Evolutionary conservation across 2,797 vertebrate species (phyloP).

Genomic region (Darevskia mixta): DNA sequence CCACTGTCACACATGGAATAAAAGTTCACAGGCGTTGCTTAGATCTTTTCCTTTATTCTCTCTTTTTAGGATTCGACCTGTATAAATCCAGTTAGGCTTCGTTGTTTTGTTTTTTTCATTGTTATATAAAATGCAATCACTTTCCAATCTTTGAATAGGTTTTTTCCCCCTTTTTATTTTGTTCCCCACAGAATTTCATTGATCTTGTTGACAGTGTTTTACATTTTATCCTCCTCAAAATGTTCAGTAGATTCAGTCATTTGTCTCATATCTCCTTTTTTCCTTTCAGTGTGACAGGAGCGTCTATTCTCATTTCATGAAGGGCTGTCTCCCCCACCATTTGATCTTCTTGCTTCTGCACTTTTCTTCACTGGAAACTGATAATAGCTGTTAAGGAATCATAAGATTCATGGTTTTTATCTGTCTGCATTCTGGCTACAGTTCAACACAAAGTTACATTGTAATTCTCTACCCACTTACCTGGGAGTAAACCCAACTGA

Average conservation of each 20-base stretch:
- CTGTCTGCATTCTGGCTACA: not conserved
- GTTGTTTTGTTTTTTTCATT: constrained; percentile 27
- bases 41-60: not conserved
- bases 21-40: not conserved
- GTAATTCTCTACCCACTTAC: not conserved
- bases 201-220: constrained; percentile 48
- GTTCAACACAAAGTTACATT: not conserved
- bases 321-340: not conserved
- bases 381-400: not conserved
- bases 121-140: constrained; percentile 17
- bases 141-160: constrained; percentile 19
- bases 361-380: constrained; percentile 9
- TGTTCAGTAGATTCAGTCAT: constrained; percentile 27
- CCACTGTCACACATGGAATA: constrained; percentile 23
- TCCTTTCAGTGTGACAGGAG: constrained; percentile 2
- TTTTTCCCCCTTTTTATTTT: constrained; percentile 24
- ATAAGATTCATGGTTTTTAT: not conserved
- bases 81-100: constrained; percentile 6
- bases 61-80: constrained; percentile 24
- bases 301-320: constrained; percentile 20
- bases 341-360: constrained; percentile 23
- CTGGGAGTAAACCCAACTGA: not conserved
- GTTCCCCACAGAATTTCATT: constrained; percentile 12
- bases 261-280: constrained; percentile 33
- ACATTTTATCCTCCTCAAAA: constrained; percentile 20